Percentiles rank a stretch among this genome's conserved stretches.
Conservation (phyloP, 2,888 invertebrate species). For the Phaonia tiefii region DNA sequence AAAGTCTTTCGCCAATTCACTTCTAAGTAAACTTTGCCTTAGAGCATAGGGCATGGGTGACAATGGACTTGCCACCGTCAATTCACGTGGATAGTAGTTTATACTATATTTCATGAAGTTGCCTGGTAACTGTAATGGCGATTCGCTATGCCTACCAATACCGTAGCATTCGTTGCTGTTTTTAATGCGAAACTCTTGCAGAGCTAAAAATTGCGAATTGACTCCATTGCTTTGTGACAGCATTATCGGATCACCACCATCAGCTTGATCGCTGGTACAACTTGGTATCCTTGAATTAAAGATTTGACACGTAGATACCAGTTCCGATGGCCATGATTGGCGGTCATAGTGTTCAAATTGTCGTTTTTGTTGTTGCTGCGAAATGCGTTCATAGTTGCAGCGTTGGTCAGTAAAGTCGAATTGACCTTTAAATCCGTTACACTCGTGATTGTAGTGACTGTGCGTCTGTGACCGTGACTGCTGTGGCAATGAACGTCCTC, state of each 20-base stretch:
- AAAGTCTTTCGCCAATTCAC: conserved; percentile 21
- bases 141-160: conserved; percentile 10
- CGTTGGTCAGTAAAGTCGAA: conserved; percentile 53
- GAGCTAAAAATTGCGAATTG: conserved; percentile 28
- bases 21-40: conserved; percentile 43
- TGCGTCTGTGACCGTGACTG: conserved; percentile 44
- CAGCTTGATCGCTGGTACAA: conserved; percentile 6
- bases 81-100: neutral
- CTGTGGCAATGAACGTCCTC: conserved; percentile 12
- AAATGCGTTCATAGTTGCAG: conserved; percentile 53
- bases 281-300: conserved; percentile 52
- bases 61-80: neutral
- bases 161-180: conserved; percentile 52
- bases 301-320: neutral
- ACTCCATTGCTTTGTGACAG: neutral
- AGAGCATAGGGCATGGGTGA: conserved; percentile 45
- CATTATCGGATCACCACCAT: neutral
- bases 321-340: conserved; percentile 36
- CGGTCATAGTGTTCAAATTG: neutral
- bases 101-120: neutral
- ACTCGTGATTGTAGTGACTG: neutral
- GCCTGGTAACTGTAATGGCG: neutral
- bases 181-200: conserved; percentile 49
- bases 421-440: neutral
- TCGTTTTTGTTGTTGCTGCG: conserved; percentile 29